Conservation (phyloP, 1,140 invertebrate genomes). For the Scylla paramamosain region DNA sequence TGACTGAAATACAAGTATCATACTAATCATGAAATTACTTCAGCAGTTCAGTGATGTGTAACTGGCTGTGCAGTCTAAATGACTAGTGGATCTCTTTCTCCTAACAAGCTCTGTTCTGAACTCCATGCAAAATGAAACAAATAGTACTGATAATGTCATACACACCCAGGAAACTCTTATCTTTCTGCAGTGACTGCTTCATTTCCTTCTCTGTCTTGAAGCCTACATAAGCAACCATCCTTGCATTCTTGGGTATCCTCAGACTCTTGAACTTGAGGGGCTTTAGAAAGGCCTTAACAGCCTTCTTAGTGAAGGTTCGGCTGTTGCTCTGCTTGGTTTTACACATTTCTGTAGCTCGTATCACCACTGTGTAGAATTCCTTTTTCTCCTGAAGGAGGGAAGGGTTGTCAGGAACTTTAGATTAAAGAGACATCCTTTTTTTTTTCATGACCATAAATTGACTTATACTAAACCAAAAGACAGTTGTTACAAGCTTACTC, state of each 20-base stretch:
- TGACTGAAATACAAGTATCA: too few species aligned
- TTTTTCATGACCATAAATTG: neutral
- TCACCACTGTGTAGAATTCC: constrained; percentile 65
- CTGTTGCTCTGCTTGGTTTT: constrained; percentile 40
- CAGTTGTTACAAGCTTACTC: neutral
- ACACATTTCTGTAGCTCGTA: constrained; percentile 63
- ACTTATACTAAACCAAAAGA: too few species aligned
- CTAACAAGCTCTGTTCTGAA: too few species aligned
- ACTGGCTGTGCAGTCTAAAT: too few species aligned
- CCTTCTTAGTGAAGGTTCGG: constrained; percentile 85
- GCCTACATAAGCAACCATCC: constrained; percentile 94
- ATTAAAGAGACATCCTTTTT: neutral
- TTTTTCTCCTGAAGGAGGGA: constrained; percentile 60
- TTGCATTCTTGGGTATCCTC: constrained; percentile 87
- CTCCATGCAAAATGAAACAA: too few species aligned
- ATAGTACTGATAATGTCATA: constrained; percentile 54
- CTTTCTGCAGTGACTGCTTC: constrained; percentile 90
- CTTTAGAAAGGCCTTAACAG: constrained; percentile 91
- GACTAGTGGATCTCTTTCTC: too few species aligned
- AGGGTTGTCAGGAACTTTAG: neutral
- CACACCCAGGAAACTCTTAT: constrained; percentile 91
- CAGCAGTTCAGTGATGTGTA: too few species aligned
- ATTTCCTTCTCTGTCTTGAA: constrained; percentile 91
- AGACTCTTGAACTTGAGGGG: constrained; percentile 90
- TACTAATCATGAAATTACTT: too few species aligned